Conservation (phyloP, 1,140 invertebrate genomes). For the Caenorhabditis brenneri region DNA sequence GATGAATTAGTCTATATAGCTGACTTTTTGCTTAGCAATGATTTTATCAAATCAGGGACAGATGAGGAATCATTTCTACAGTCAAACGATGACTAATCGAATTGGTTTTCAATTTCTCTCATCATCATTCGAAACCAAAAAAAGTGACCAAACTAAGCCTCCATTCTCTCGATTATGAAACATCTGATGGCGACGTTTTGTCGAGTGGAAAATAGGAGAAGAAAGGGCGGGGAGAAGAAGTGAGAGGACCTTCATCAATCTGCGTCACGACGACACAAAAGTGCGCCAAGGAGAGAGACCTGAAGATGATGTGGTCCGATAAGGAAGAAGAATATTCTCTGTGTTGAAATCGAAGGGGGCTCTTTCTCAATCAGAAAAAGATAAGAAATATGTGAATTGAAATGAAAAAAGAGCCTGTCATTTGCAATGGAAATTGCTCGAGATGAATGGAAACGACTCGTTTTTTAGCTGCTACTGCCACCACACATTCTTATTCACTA, state of each 20-base stretch:
- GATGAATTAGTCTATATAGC: too few species aligned
- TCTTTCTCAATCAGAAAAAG: neutral
- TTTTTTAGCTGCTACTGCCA: too few species aligned
- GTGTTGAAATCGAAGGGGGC: too few species aligned
- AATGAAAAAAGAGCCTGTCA: neutral
- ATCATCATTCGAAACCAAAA: too few species aligned
- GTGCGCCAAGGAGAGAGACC: neutral
- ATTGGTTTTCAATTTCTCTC: neutral
- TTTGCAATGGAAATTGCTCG: neutral
- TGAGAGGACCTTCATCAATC: conserved; percentile 23
- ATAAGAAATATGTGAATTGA: neutral
- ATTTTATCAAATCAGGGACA: too few species aligned
- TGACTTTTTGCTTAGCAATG: too few species aligned
- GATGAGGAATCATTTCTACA: too few species aligned
- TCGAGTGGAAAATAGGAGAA: too few species aligned
- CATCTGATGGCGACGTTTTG: neutral
- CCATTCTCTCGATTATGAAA: conserved; percentile 25
- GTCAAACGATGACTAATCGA: neutral
- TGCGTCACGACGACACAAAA: conserved; percentile 1
- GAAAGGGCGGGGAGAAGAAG: neutral
- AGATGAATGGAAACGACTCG: too few species aligned
- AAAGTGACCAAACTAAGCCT: neutral
- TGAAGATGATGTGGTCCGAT: conserved; percentile 24
- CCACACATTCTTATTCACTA: conserved; percentile 24
- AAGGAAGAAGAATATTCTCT: too few species aligned